Percentiles rank a stretch among this genome's conserved stretches.
Conservation (phyloP, 2,797 vertebrate genomes). For the Emydoidea blandingii region DNA sequence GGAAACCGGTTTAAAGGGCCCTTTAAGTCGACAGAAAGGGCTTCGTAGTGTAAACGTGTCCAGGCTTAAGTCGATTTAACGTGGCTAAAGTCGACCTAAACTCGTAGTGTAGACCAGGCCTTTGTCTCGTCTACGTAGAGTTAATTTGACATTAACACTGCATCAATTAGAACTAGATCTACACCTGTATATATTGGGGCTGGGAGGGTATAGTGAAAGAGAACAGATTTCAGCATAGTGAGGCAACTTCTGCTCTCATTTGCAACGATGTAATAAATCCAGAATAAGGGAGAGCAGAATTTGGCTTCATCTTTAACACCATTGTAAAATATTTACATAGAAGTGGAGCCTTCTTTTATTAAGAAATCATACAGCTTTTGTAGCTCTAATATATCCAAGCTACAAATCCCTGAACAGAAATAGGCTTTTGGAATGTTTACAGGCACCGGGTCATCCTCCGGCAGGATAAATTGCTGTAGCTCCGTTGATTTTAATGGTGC, state of each 20-base stretch:
- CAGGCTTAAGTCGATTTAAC: too few relatives aligned
- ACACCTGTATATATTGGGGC: neutral
- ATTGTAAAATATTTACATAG: neutral
- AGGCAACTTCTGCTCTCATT: neutral
- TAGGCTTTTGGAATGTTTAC: neutral
- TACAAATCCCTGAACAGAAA: neutral
- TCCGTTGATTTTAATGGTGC: neutral
- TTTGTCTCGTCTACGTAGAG: neutral
- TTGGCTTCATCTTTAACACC: neutral
- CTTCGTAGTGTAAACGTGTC: too few relatives aligned
- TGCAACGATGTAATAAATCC: neutral
- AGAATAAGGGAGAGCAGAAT: neutral
- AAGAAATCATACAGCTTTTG: neutral
- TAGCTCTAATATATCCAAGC: fast-evolving
- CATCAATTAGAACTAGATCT: neutral
- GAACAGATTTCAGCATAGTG: neutral
- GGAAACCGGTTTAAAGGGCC: too few relatives aligned
- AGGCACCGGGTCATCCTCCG: neutral
- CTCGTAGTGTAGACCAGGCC: too few relatives aligned
- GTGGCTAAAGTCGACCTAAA: too few relatives aligned
- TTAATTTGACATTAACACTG: neutral
- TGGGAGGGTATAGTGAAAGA: neutral
- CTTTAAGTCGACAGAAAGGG: too few relatives aligned
- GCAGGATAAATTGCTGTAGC: neutral
- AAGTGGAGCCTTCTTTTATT: neutral